phyloP scores from a whole-genome alignment of 2,888 invertebrate species.

The Euspilapteryx auroguttella region DNA sequence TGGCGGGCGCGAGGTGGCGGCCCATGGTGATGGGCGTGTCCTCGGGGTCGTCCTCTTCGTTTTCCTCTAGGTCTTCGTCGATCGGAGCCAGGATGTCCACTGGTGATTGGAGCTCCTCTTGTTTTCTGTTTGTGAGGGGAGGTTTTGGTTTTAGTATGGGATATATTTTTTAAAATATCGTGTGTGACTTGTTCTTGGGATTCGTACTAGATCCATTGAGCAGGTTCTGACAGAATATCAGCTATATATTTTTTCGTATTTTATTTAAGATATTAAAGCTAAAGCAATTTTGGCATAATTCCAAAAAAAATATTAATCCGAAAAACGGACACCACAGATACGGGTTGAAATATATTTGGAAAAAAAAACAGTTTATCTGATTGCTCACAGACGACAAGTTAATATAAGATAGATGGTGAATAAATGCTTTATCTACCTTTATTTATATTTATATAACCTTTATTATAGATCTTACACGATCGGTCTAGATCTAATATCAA shows the following conservation, averaged over 20 bases:
- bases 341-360: too few species aligned
- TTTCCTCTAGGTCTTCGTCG: conserved; percentile 74
- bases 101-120: conserved; percentile 64
- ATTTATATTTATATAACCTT: too few species aligned
- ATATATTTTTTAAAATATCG: too few species aligned
- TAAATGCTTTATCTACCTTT: too few species aligned
- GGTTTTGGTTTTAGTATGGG: background rate
- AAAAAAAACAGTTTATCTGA: too few species aligned
- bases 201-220: background rate
- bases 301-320: background rate
- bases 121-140: conserved; percentile 23
- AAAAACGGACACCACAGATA: too few species aligned
- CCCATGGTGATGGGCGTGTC: conserved; percentile 72
- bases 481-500: too few species aligned
- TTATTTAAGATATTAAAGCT: too few species aligned
- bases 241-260: background rate
- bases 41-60: conserved; percentile 72
- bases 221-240: too few species aligned
- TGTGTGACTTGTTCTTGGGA: background rate
- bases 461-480: too few species aligned
- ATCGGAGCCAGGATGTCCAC: conserved; percentile 79
- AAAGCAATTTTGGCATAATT: background rate
- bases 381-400: too few species aligned
- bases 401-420: too few species aligned
- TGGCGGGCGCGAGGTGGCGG: conserved; percentile 16